Percentiles rank a stretch among this genome's conserved stretches.
phyloP scores from a whole-genome alignment of 2,113 vertebrate species.

The Cathartes aura region DNA sequence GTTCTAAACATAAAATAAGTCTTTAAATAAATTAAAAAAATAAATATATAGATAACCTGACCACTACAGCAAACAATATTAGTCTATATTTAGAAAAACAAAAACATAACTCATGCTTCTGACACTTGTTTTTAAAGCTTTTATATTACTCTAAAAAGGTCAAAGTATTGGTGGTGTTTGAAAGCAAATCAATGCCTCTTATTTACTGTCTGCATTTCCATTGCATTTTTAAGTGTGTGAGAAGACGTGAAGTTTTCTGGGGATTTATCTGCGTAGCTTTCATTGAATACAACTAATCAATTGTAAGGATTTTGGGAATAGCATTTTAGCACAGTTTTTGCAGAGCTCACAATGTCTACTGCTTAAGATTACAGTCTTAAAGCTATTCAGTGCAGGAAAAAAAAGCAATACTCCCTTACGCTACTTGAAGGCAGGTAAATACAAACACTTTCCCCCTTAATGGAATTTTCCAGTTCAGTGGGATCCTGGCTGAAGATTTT shows the following conservation, averaged over 20 bases:
- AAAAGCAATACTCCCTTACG: fast-evolving
- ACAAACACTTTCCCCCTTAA: not conserved
- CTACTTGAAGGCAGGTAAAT: not conserved
- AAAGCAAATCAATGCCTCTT: not conserved
- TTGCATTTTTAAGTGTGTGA: not conserved
- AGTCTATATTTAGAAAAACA: not conserved
- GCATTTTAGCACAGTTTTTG: not conserved
- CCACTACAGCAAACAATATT: not conserved
- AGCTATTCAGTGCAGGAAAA: not conserved
- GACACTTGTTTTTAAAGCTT: not conserved
- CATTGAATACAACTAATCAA: not conserved
- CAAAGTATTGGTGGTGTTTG: not conserved
- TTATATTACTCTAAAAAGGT: not conserved
- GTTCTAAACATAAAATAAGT: not conserved
- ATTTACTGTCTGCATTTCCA: not conserved
- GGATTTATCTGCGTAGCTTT: not conserved
- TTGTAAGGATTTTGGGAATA: not conserved
- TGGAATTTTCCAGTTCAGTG: not conserved
- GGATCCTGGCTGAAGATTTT: not conserved
- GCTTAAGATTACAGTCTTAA: not conserved
- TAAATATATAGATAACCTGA: not conserved
- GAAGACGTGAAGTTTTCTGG: not conserved
- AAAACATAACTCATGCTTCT: not conserved
- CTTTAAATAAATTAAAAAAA: not conserved
- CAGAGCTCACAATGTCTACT: not conserved